Percentiles rank a stretch among this genome's conserved stretches.
Evolutionary conservation across 2,888 invertebrate species (phyloP).

Genomic region (Noctua janthina): DNA sequence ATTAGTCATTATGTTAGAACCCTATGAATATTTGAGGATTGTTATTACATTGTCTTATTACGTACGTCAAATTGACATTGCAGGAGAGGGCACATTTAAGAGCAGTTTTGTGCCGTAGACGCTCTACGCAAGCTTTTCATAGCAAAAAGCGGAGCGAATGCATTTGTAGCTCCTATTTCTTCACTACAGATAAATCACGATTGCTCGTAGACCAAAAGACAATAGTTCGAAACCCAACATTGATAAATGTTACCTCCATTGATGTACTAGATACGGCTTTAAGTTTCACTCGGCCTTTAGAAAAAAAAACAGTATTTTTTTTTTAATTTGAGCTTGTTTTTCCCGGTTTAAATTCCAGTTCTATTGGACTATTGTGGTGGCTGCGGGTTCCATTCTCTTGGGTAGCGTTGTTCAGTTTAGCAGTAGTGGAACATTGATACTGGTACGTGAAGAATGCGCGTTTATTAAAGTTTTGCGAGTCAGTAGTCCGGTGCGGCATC

Average conservation of each 20-base stretch:
- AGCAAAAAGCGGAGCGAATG: slow-evolving; percentile 21
- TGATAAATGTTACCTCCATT: slow-evolving; percentile 9
- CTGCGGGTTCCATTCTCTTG: slow-evolving; percentile 50
- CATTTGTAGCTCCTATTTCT: slow-evolving; percentile 6
- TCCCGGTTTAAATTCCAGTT: slow-evolving; percentile 48
- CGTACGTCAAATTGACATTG: not conserved
- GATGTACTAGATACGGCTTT: slow-evolving; percentile 15
- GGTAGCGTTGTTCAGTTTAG: slow-evolving; percentile 47
- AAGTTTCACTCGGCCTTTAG: slow-evolving; percentile 20
- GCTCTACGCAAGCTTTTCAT: slow-evolving; percentile 7
- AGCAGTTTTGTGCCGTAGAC: not conserved
- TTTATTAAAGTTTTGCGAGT: slow-evolving; percentile 59
- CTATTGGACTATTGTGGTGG: slow-evolving; percentile 58
- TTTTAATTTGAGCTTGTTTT: slow-evolving; percentile 55
- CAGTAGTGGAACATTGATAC: slow-evolving; percentile 32
- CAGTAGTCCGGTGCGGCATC: slow-evolving; percentile 26
- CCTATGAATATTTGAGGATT: not conserved
- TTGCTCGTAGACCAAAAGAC: slow-evolving; percentile 8
- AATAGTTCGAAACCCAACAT: not conserved
- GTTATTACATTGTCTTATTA: slow-evolving; percentile 1
- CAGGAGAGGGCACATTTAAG: not conserved
- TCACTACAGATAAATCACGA: slow-evolving; percentile 17
- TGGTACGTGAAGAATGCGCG: slow-evolving; percentile 41
- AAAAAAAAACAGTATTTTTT: slow-evolving; percentile 35
- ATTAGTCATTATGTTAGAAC: slow-evolving; percentile 16